Percentiles rank a stretch among this genome's conserved stretches.
Conservation (phyloP, 2,113 vertebrate species). For the Alectura lathami region DNA sequence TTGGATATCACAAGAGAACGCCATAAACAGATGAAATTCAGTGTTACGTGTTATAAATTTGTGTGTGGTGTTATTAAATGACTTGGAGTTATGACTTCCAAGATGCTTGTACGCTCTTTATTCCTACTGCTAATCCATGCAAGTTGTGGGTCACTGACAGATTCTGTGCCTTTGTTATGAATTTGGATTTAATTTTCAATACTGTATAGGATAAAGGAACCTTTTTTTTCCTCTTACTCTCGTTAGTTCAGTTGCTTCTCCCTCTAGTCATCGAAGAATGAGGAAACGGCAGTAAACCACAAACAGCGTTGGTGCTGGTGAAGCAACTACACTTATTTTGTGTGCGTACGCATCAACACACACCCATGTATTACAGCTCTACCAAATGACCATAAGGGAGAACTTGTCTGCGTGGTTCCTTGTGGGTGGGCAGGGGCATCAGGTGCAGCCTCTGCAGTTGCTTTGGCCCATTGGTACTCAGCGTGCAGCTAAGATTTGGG, state of each 20-base stretch:
- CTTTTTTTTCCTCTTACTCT: rapidly evolving
- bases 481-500: neutral
- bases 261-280: neutral
- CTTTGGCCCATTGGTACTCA: neutral
- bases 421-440: neutral
- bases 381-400: neutral
- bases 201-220: neutral
- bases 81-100: neutral
- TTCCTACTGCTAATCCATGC: neutral
- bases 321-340: neutral
- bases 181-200: neutral
- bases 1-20: neutral
- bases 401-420: neutral
- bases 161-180: neutral
- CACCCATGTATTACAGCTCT: neutral
- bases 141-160: neutral
- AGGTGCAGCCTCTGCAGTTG: neutral
- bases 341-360: too few relatives aligned
- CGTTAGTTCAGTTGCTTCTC: neutral
- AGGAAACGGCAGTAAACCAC: neutral
- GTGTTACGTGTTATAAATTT: neutral
- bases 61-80: neutral
- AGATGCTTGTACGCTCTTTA: neutral
- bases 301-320: neutral
- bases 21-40: neutral